These are phyloP conservation scores for Mizuhopecten yessoensis DNA, from an alignment of 1,140 invertebrate species.

Conservation along the genomic window DNA sequence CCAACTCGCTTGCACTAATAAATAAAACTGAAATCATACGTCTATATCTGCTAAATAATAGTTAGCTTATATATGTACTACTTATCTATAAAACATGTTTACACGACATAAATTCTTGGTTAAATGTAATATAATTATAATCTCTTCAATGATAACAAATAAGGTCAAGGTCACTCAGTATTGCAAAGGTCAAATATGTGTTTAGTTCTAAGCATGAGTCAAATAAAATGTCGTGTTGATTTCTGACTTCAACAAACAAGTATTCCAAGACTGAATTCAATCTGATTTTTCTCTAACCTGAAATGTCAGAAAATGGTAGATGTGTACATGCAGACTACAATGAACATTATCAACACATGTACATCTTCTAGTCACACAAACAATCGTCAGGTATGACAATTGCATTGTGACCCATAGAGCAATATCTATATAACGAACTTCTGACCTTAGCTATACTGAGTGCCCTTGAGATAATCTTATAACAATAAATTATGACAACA, in stretches of 20 bases:
- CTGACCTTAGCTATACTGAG: neutral
- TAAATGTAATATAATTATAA: constrained; percentile 40
- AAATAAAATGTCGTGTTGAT: no score
- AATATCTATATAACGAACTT: no score
- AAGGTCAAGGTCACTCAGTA: neutral
- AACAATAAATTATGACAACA: constrained; percentile 9
- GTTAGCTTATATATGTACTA: neutral
- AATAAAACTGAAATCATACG: neutral
- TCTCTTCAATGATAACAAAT: constrained; percentile 22
- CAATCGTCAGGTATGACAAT: no score
- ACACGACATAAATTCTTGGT: neutral
- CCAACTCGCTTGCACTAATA: neutral
- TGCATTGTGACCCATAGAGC: no score
- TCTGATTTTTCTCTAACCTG: no score
- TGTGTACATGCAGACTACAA: no score
- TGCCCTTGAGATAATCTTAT: neutral
- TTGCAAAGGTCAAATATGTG: neutral
- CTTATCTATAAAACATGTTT: neutral
- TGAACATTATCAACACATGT: no score
- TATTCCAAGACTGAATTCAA: no score
- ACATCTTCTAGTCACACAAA: no score
- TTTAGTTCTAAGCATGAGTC: no score
- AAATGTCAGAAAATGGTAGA: no score
- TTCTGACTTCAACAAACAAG: no score
- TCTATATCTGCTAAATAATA: constrained; percentile 1